A percentile compares a stretch with the other conserved stretches of the same genome.
phyloP scores from a whole-genome alignment of 2,113 vertebrate genomes.

The Engraulis encrasicolus region DNA sequence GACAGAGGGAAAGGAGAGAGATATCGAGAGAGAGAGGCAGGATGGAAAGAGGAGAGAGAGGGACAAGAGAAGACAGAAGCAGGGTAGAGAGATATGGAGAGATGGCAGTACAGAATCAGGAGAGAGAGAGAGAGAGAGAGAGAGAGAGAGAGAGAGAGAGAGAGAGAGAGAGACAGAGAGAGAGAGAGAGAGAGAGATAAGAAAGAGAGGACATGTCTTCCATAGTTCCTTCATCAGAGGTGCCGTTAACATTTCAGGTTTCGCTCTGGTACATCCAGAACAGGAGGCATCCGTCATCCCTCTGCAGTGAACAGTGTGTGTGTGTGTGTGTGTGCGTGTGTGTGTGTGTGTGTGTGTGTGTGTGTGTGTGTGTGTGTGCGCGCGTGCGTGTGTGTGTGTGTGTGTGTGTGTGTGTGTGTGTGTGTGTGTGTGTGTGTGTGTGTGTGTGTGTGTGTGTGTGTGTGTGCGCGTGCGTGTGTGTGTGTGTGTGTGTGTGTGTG shows the following conservation, averaged over 20 bases:
- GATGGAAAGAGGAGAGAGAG: too few relatives aligned
- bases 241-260: conserved; percentile 28
- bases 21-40: background rate
- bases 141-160: too few relatives aligned
- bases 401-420: conserved; percentile 7
- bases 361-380: too few relatives aligned
- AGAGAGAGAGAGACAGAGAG: too few relatives aligned
- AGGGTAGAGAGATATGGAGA: too few relatives aligned
- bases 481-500: background rate
- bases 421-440: background rate
- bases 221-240: background rate
- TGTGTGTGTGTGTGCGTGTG: background rate
- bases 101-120: too few relatives aligned
- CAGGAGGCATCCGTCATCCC: conserved; percentile 25
- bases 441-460: background rate
- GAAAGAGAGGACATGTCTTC: background rate
- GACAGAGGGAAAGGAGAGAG: background rate
- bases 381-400: too few relatives aligned
- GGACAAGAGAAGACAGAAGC: too few relatives aligned
- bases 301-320: background rate
- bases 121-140: too few relatives aligned
- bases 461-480: background rate
- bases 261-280: conserved; percentile 41
- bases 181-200: too few relatives aligned
- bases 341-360: background rate